Evolutionary conservation across 2,113 vertebrate species (phyloP), one percentile per base, ranked within the genome.

Genomic region (Oenanthe oenanthe): DNA sequence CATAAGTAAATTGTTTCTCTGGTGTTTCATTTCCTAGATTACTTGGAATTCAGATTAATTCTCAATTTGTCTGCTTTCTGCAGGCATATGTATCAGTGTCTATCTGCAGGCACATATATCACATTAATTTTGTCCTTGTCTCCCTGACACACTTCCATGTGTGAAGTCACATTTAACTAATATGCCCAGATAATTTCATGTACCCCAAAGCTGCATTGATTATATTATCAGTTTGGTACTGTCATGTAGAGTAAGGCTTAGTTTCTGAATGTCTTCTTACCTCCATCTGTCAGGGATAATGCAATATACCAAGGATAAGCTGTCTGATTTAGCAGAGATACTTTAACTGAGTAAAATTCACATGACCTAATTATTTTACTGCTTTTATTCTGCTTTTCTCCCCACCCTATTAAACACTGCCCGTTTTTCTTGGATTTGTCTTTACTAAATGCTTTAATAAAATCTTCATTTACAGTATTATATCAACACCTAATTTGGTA

Each of bases 1-100:
- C 80, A 67, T 94, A 96, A 97, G n/a, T 73, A 95, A 97, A 95
- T 95, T 91, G 80, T 86, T 96, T 95, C 60, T 96, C 25, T 72
- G 50, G 36, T 36, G 31, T 94, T 96, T 96, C 48, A 72, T 83
- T 81, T 94, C 91, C 72, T 81, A 17, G 25, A 38, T 45, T 88
- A 25, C 84, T 86, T 86, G 24, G 38, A 93, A 90, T 84, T 90
- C 83, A 85, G 63, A 36, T 93, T 86, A 91, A 94, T 90, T 93
- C 76, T 89, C 42, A 45, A 56, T 92, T 91, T 85, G 16, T 82
- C 85, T 94, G 40, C 42, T 90, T 91, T 84, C 74, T 76, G 28
- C 26, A 67, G 60, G 34, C 53, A 60, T 38, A 31, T 82, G 43
- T 47, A 66, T 73, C 63, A 36, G 38, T 16, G 3, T 34, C 31